These are phyloP conservation scores for Ptychoptera contaminata DNA, from an alignment of 2,888 invertebrate species.

Conservation along the genomic window DNA sequence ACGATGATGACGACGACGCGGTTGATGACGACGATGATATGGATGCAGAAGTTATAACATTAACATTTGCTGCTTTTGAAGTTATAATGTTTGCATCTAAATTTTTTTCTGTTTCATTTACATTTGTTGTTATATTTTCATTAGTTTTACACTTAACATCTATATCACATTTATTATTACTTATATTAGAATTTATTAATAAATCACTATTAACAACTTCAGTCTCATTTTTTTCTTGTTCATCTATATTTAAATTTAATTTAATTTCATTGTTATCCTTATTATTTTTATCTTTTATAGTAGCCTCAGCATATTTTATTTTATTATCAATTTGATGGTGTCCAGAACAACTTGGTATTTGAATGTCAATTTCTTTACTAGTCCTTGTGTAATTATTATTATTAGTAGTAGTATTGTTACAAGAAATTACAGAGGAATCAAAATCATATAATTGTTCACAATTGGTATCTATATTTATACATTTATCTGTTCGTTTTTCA, in stretches of 20 bases:
- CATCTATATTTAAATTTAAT: neutral
- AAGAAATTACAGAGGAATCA: slow-evolving; percentile 8
- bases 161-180: slow-evolving; percentile 25
- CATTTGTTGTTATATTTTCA: slow-evolving; percentile 9
- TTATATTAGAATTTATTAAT: slow-evolving; percentile 8
- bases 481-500: slow-evolving; percentile 46
- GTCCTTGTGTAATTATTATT: slow-evolving; percentile 21
- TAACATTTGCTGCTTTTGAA: slow-evolving; percentile 5
- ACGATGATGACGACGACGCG: neutral
- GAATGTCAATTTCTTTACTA: slow-evolving; percentile 15
- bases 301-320: slow-evolving; percentile 6
- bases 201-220: slow-evolving; percentile 9
- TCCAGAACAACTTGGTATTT: slow-evolving; percentile 9
- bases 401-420: slow-evolving; percentile 6
- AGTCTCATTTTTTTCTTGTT: slow-evolving; percentile 11
- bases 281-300: slow-evolving; percentile 1
- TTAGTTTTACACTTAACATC: slow-evolving; percentile 16
- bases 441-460: slow-evolving; percentile 10
- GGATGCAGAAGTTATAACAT: slow-evolving; percentile 1
- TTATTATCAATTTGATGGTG: neutral
- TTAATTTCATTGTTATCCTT: slow-evolving; percentile 2
- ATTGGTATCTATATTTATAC: slow-evolving; percentile 17
- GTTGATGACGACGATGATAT: slow-evolving; percentile 1
- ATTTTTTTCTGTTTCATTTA: slow-evolving; percentile 3
- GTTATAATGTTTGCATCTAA: slow-evolving; percentile 8